Conservation (phyloP, 2,113 vertebrate species). For the Dasypus novemcinctus region DNA sequence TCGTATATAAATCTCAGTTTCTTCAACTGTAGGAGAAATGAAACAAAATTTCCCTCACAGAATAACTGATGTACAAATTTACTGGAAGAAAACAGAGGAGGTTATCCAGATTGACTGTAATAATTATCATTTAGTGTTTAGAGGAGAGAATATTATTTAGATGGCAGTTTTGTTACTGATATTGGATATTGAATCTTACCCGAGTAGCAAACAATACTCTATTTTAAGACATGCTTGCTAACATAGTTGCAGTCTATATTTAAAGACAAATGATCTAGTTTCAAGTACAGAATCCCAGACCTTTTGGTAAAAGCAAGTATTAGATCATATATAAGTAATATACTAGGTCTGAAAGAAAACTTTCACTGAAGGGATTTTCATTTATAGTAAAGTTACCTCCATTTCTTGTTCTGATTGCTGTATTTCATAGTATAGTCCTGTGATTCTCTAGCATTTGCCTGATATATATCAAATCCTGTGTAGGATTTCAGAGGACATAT, state of each 20-base stretch:
- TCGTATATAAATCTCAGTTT: neutral
- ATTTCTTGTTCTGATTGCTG: neutral
- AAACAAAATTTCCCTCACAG: neutral
- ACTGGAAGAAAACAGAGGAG: no score
- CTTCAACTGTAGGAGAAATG: neutral
- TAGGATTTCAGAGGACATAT: neutral
- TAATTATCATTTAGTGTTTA: neutral
- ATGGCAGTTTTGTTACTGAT: neutral
- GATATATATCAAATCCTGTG: neutral
- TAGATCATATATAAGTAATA: neutral
- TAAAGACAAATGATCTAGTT: neutral
- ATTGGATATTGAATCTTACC: neutral
- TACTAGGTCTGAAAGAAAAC: neutral
- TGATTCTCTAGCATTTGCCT: neutral
- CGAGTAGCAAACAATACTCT: neutral
- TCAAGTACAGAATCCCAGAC: neutral
- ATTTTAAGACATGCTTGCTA: neutral
- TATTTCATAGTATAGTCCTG: accelerated
- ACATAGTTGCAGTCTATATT: neutral
- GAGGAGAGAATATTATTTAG: neutral
- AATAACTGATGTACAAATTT: neutral
- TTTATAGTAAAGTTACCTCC: neutral
- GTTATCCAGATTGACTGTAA: neutral
- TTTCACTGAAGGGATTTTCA: neutral
- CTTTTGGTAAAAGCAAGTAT: neutral